Evolutionary conservation across 2,113 vertebrate species (phyloP).

Genomic region (Coregonus clupeaformis): DNA sequence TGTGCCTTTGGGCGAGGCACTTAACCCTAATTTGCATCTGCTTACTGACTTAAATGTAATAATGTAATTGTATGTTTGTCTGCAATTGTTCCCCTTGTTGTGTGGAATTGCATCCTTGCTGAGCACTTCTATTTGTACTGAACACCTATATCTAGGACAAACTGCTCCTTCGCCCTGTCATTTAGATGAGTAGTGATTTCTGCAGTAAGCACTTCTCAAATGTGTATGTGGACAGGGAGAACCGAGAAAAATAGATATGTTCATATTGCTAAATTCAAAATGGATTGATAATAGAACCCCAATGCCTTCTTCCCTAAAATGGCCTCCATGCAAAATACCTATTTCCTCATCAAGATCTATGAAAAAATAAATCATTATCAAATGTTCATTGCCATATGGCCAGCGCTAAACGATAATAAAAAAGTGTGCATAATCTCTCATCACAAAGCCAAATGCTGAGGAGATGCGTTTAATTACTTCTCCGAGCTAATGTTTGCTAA

Average conservation of each 20-base stretch:
- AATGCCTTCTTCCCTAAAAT: neutral
- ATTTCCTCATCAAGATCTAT: neutral
- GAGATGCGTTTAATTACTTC: slow-evolving; percentile 47
- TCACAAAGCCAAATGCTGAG: slow-evolving; percentile 29
- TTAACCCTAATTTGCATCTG: too few relatives aligned
- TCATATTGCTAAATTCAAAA: neutral
- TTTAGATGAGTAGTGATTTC: too few relatives aligned
- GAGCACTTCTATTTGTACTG: too few relatives aligned
- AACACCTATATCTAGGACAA: too few relatives aligned
- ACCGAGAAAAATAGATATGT: neutral
- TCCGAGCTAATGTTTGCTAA: slow-evolving; percentile 39
- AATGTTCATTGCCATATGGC: neutral
- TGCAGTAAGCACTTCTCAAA: neutral
- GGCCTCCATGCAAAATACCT: neutral
- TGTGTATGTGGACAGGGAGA: neutral
- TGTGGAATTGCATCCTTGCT: too few relatives aligned
- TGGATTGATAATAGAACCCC: neutral
- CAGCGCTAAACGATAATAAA: slow-evolving; percentile 38
- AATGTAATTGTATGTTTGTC: too few relatives aligned
- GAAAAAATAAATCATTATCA: slow-evolving; percentile 2
- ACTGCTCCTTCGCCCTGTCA: too few relatives aligned
- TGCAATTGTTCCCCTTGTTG: too few relatives aligned
- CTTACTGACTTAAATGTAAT: too few relatives aligned
- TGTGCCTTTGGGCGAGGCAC: too few relatives aligned
- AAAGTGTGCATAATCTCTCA: slow-evolving; percentile 19